These are phyloP conservation scores for Rutpela maculata DNA, from an alignment of 2,888 invertebrate species.

Conservation along the genomic window DNA sequence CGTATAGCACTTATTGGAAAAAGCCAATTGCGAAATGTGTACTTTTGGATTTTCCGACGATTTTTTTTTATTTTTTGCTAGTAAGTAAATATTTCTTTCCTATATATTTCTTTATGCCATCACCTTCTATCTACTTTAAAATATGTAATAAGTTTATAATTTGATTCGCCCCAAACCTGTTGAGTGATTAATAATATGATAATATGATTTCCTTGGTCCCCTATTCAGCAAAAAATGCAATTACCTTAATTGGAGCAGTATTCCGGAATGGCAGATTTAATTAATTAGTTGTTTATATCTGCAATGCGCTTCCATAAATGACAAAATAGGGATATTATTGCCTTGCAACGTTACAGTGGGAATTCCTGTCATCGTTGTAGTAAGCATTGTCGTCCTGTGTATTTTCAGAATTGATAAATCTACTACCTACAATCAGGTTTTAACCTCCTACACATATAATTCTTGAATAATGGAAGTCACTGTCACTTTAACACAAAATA, in stretches of 20 bases:
- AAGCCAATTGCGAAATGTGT: too few species aligned
- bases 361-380: background rate
- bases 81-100: too few species aligned
- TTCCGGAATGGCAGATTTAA: background rate
- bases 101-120: too few species aligned
- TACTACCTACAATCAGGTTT: background rate
- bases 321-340: background rate
- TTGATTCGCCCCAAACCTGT: background rate
- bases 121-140: too few species aligned
- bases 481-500: background rate
- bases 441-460: background rate
- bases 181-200: background rate
- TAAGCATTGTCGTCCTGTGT: background rate
- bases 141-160: too few species aligned
- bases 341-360: background rate
- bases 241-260: background rate
- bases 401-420: background rate
- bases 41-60: too few species aligned
- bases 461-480: background rate
- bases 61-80: too few species aligned
- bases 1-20: too few species aligned
- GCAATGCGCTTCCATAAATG: background rate
- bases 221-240: background rate
- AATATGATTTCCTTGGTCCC: background rate
- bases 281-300: constrained; percentile 4